Evolutionary conservation across 2,888 invertebrate species (phyloP).

Genomic region (Hyalella azteca): DNA sequence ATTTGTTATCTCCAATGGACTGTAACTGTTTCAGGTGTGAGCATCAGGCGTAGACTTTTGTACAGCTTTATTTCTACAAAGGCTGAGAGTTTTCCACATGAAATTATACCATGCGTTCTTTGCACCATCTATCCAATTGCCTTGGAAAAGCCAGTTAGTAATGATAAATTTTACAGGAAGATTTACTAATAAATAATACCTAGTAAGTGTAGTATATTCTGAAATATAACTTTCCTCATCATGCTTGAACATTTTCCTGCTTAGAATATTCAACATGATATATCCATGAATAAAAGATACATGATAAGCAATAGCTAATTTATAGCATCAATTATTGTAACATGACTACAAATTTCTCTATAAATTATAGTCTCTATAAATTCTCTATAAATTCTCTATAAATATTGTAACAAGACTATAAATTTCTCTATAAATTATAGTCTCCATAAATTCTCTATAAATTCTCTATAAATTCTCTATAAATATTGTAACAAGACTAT

Average conservation of each 20-base stretch:
- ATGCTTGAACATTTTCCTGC: neutral
- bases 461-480: neutral
- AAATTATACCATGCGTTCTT: neutral
- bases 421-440: neutral
- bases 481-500: neutral
- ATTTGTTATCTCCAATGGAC: too few relatives aligned
- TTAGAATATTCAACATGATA: neutral
- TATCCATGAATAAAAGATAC: neutral
- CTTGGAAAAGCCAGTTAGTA: neutral
- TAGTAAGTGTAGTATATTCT: neutral
- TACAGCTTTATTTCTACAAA: neutral
- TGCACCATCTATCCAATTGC: neutral
- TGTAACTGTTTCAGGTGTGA: too few relatives aligned
- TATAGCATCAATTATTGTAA: neutral
- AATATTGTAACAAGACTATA: neutral
- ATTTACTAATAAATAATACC: neutral
- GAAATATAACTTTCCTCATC: neutral
- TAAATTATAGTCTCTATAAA: neutral
- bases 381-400: neutral
- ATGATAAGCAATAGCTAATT: neutral
- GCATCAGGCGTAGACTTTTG: neutral
- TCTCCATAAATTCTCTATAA: neutral
- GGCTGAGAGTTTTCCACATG: constrained; percentile 23
- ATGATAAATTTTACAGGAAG: neutral
- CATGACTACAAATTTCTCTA: neutral